Conservation (phyloP, 2,797 vertebrate species). For the Pygocentrus nattereri region DNA sequence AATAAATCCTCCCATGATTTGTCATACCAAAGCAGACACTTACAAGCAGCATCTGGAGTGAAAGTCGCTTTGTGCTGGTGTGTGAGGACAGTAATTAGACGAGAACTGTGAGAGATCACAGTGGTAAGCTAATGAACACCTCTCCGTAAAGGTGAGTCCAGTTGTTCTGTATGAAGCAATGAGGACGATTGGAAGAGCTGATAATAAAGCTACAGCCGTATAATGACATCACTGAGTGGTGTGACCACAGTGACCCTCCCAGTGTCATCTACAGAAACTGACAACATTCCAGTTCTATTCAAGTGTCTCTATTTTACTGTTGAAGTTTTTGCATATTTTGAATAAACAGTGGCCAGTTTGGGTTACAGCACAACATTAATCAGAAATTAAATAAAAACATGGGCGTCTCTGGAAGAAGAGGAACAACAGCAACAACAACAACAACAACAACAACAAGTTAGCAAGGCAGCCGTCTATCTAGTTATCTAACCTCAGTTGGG, state of each 20-base stretch:
- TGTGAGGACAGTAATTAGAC: slow-evolving; percentile 24
- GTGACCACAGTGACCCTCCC: not conserved
- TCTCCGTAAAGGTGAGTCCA: not conserved
- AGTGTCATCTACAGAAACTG: too few relatives aligned
- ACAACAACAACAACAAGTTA: too few relatives aligned
- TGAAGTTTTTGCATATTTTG: too few relatives aligned
- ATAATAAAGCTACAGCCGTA: not conserved
- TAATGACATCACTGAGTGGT: not conserved
- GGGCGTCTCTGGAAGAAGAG: too few relatives aligned
- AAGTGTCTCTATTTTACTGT: too few relatives aligned
- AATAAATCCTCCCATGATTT: slow-evolving; percentile 25
- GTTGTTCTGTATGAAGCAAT: not conserved
- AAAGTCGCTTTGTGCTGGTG: not conserved
- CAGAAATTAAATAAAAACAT: too few relatives aligned
- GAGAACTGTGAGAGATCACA: slow-evolving; percentile 1
- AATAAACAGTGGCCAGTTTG: too few relatives aligned
- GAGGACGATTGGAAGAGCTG: not conserved
- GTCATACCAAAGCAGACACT: not conserved
- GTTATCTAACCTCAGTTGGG: too few relatives aligned
- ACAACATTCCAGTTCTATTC: too few relatives aligned
- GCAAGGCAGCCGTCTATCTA: too few relatives aligned
- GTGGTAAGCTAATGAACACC: slow-evolving; percentile 21
- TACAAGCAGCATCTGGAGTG: not conserved
- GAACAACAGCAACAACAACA: too few relatives aligned
- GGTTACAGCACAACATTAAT: too few relatives aligned